These are phyloP conservation scores for Conistra vaccinii DNA, from an alignment of 2,888 invertebrate genomes.

Conservation along the genomic window DNA sequence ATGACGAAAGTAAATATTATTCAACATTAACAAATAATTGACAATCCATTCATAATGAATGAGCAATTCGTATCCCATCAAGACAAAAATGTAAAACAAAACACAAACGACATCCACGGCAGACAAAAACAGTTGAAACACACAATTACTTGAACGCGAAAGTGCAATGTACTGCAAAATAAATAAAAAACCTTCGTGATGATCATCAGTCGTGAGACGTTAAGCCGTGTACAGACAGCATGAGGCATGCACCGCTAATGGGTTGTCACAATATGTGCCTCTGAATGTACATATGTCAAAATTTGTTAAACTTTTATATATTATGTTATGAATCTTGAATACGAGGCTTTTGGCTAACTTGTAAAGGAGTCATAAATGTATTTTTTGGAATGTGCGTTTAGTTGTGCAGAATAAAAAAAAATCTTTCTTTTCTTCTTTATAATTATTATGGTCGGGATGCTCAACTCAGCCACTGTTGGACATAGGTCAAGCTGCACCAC, in stretches of 20 bases:
- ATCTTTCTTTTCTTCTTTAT: no score
- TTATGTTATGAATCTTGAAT: no score
- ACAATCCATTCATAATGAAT: background rate
- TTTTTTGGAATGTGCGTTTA: no score
- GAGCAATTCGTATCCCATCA: background rate
- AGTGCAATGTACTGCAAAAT: slow-evolving; percentile 58
- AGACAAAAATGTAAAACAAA: slow-evolving; percentile 18
- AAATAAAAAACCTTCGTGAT: slow-evolving; percentile 45
- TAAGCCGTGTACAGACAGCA: background rate
- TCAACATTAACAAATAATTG: background rate
- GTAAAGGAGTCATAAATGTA: no score
- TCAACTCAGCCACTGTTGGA: background rate
- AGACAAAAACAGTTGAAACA: slow-evolving; percentile 32
- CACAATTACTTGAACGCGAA: slow-evolving; percentile 59
- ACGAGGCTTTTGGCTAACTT: no score
- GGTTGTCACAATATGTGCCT: background rate
- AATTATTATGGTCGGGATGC: no score
- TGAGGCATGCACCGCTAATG: background rate
- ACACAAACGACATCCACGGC: slow-evolving; percentile 13
- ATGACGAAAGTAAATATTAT: background rate
- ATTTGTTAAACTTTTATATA: no score
- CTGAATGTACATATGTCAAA: no score
- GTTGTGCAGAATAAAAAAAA: no score
- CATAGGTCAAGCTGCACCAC: background rate
- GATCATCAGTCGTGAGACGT: slow-evolving; percentile 11